Base-by-base conservation (phyloP, 2,113 vertebrate species). In the Hirundichthys speculiger region DNA sequence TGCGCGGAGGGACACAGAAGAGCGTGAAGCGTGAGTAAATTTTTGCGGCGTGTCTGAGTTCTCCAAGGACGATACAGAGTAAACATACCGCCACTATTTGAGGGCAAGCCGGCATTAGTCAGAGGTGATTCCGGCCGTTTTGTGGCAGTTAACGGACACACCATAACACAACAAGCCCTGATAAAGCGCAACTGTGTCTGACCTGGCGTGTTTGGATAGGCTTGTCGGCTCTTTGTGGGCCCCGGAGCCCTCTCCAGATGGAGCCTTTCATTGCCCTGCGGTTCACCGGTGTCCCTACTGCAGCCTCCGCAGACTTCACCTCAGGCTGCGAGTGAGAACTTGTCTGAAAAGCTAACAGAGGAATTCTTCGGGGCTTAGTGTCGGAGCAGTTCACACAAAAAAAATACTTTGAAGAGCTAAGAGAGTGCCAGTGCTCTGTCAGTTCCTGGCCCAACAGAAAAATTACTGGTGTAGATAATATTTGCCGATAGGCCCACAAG, bases 341-440 rank as follows among this genome's bases (percentile, higher is more conserved):
- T 93, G 93, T 86, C 86, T 69, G 75, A 52, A 89, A 89, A 90
- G 75, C 73, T 57, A 84, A 85, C 84, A 88, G 75, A 86, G 81
- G 80, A 91, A 93, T 92, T 86, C 90, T 92, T 90, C 60, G 55
- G 84, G 70, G 85, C 84, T 92, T 92, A 91, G 89, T 85, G 71
- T 74, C 50, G 55, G 59, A 66, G 75, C 61, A 71, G 55, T 24
- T 68, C 69, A 75, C 64, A 71, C 69, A 76, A 70, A 84, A 77
- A 73, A 71, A 82, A 55, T 59, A 55, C 53, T 80, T 74, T 80
- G 62, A 69, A 83, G 74, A 65, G 69, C 77, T 57, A 72, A 40
- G 59, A 55, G 41, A 38, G 55, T 42, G 39, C 9, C 64, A 13
- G 56, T 5, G 50, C 58, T 64, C 34, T 57, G 64, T 70, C 50